These are phyloP conservation scores for Gobius niger DNA, from an alignment of 2,113 vertebrate genomes.

Conservation along the genomic window DNA sequence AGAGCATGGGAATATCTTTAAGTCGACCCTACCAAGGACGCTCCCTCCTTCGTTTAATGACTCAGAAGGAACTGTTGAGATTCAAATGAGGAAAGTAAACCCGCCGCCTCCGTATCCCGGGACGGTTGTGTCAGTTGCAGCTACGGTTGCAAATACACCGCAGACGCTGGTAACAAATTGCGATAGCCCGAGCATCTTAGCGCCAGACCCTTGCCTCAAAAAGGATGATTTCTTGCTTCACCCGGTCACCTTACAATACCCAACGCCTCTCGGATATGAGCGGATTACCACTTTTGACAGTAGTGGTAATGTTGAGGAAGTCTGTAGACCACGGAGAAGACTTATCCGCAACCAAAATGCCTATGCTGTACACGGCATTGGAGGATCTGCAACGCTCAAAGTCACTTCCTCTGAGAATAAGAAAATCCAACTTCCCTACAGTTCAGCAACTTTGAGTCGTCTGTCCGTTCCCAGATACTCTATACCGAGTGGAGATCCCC, in stretches of 20 bases:
- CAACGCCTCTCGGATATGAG: conserved; percentile 91
- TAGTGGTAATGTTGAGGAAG: conserved; percentile 97
- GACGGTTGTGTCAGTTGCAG: conserved; percentile 79
- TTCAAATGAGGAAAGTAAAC: conserved; percentile 87
- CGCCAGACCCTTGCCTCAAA: conserved; percentile 85
- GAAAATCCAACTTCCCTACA: conserved; percentile 90
- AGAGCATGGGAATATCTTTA: conserved; percentile 83
- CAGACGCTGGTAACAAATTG: conserved; percentile 75
- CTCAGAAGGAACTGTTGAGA: conserved; percentile 79
- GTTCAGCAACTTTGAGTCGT: conserved; percentile 92
- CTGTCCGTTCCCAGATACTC: conserved; percentile 92
- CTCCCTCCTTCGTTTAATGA: conserved; percentile 78
- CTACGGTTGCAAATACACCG: conserved; percentile 60
- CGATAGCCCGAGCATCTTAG: conserved; percentile 73
- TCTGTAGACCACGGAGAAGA: conserved; percentile 90
- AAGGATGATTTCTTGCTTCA: conserved; percentile 91
- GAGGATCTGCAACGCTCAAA: conserved; percentile 90
- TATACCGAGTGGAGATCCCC: conserved; percentile 91
- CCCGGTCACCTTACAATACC: conserved; percentile 83
- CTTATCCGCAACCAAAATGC: conserved; percentile 88
- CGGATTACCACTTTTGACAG: conserved; percentile 98
- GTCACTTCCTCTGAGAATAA: conserved; percentile 89
- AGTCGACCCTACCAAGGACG: conserved; percentile 65
- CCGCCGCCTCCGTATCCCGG: conserved; percentile 91
- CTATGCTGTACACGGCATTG: conserved; percentile 84